Conservation (phyloP, 2,113 vertebrate genomes). For the Indri indri region DNA sequence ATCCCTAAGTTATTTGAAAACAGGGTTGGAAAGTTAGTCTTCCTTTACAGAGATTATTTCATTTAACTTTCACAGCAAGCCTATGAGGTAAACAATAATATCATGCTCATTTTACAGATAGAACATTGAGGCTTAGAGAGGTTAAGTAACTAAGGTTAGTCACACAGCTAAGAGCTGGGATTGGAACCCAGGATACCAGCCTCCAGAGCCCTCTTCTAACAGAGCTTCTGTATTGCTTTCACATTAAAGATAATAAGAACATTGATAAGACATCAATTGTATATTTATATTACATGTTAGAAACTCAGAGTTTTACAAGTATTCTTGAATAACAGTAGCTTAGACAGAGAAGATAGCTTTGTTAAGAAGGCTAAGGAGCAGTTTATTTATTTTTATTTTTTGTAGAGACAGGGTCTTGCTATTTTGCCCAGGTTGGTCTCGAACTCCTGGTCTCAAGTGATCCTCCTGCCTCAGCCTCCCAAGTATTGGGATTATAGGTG, state of each 20-base stretch:
- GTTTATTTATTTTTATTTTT: background rate
- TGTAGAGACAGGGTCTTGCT: too few relatives aligned
- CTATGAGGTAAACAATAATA: background rate
- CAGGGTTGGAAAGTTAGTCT: background rate
- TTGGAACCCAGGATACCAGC: background rate
- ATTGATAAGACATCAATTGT: background rate
- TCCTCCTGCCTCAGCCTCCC: too few relatives aligned
- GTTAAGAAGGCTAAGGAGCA: background rate
- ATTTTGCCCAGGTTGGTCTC: too few relatives aligned
- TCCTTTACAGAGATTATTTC: background rate
- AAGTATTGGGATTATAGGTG: too few relatives aligned
- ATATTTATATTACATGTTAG: background rate
- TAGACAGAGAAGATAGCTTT: background rate
- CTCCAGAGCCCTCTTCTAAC: background rate
- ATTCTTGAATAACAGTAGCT: background rate
- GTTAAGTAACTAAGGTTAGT: background rate
- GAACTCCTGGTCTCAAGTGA: too few relatives aligned
- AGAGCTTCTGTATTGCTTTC: background rate
- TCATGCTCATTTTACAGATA: background rate
- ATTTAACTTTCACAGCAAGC: background rate
- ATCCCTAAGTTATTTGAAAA: background rate
- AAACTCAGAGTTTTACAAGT: background rate
- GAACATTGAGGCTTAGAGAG: background rate
- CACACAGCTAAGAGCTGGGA: background rate
- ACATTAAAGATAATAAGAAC: background rate